Evolutionary conservation across 2,797 vertebrate genomes (phyloP), one percentile per base, ranked within the genome.

Genomic region (Tachyglossus aculeatus): DNA sequence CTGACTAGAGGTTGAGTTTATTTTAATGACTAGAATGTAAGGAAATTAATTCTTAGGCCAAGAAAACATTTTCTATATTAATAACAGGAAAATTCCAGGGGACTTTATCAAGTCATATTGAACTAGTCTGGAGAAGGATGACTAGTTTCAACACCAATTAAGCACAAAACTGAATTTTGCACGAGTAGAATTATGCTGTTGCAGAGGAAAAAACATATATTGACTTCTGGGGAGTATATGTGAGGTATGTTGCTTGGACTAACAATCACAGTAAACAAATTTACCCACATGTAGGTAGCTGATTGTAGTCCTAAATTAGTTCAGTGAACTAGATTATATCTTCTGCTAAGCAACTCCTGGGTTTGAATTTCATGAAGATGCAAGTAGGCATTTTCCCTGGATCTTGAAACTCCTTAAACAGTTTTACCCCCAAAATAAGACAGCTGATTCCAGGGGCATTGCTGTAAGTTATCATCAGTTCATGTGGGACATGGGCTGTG

Each of bases 341-440:
- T 27, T 58, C 19, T 71, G 18, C 40, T 14, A 15, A 47, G 11
- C 14, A 60, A 33, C 53, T 45, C 18, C 32, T 66, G 53, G 67
- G 33, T 56, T 62, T 58, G 43, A 9, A 4, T 51, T 71, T 71
- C n/a, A 63, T 25, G 69, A 79, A 71, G 60, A 19, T 25, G 47
- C 24, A 67, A 22, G 9, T 36, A 15, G 66, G 16, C 5, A 43
- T 38, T 25, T 70, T 66, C 15, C 34, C 29, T 62, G 12, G 7
- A 68, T 73, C 27, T 36, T 18, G 67, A 22, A 51, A 65, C 57
- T 51, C 4, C 55, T 51, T 36, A 29, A 25, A 4, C 38, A 24
- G 51, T 21, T 44, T 71, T 44, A 38, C 50, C 24, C 29, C 9
- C 25, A 16, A 74, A 38, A 36, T 33, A 38, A 36, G 10, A 57